Percentiles rank a stretch among this genome's conserved stretches.
Conservation (phyloP, 1,140 invertebrate genomes). For the Adelges cooleyi region DNA sequence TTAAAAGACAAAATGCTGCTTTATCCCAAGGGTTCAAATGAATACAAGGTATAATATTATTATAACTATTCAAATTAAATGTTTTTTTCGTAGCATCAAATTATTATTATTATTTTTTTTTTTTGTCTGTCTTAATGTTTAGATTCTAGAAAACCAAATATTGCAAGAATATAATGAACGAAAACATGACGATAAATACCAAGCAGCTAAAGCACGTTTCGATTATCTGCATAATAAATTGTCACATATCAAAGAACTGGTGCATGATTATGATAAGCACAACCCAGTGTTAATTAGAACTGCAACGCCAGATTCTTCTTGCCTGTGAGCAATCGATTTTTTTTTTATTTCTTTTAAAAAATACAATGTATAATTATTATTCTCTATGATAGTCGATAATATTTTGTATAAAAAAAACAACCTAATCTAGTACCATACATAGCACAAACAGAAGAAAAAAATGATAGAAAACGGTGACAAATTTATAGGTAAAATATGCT, state of each 20-base stretch:
- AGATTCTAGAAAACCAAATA: constrained; percentile 56
- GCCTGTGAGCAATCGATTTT: constrained; percentile 16
- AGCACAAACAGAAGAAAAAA: constrained; percentile 21
- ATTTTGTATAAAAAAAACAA: constrained; percentile 10
- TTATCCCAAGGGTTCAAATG: constrained; percentile 41
- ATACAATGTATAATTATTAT: constrained; percentile 21
- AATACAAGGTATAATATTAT: constrained; percentile 41
- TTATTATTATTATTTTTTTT: not conserved
- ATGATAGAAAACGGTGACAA: not conserved
- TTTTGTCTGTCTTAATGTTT: too few species aligned
- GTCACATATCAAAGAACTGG: constrained; percentile 76
- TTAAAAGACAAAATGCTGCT: constrained; percentile 50
- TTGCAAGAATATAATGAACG: constrained; percentile 65
- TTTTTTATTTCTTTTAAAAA: constrained; percentile 8
- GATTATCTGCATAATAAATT: constrained; percentile 80
- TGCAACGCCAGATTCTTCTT: constrained; percentile 27
- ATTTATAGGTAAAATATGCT: not conserved
- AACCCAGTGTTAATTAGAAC: constrained; percentile 19
- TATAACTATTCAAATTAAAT: not conserved
- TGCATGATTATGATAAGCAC: constrained; percentile 59
- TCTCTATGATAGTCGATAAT: not conserved
- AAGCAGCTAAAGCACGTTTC: constrained; percentile 60
- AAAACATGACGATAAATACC: constrained; percentile 59
- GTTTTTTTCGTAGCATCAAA: too few species aligned
- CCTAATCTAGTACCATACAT: constrained; percentile 11